Base-by-base conservation (phyloP, 2,888 invertebrate species). In the Torymus tubicola region DNA sequence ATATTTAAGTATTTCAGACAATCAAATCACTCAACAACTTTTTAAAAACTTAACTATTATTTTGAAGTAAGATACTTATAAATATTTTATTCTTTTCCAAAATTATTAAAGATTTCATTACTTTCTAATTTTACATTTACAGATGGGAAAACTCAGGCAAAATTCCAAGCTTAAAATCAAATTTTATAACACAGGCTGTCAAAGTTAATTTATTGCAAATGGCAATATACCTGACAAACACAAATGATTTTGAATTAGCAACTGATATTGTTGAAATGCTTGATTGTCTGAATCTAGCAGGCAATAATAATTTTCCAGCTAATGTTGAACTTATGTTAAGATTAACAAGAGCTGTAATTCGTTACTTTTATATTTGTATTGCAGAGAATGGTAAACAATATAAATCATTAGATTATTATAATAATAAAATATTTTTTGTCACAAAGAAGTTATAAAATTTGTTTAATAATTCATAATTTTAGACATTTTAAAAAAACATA, bases 351-450 rank as follows among this genome's bases (percentile, higher is more conserved):
- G 93, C 95, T 0, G 93, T 94, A 8, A 94, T 95, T 3, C 94
- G 94, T 85, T 96, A 96, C 87, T 96, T 96, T 90, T 96, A 96
- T 88, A 92, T 94, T 79, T 95, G 95, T 85, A 92, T 96, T 80
- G 93, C 93, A 75, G 93, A 95, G 85, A 91, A 92, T 89, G 94
- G 95, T 95, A 90, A 50, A 16, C 13, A 16, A 42, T 69, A 42
- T 42, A 42, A 11, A 42, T 57, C 16, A 31, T 53, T 13, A 14
- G 52, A 52, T 53, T 67, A 53, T 53, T 2, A 57, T 55, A 68
- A 31, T 68, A 68, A 68, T 16, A 60, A 1, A 21, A 61, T 24
- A 57, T 42, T 60, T 16, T 60, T 3, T 24, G 3, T 24, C 3
- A 24, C 3, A 3, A 3, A 24, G 24, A n/a, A n/a, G 24, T 24